Base-by-base conservation (phyloP, 2,888 invertebrate species). In the Seira sanloemensis region DNA sequence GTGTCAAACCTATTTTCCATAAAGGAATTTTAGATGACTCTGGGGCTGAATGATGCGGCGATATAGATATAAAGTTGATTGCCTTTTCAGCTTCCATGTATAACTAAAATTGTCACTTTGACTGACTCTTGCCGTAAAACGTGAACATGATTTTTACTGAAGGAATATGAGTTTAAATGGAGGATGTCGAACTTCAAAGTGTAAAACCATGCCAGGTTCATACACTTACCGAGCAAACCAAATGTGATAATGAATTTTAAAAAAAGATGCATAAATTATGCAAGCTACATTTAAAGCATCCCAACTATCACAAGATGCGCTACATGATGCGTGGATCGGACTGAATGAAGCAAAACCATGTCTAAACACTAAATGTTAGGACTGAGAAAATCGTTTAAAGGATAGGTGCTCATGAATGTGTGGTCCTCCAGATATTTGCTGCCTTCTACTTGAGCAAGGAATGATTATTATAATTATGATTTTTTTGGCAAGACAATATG, bases 131-230 rank as follows among this genome's bases (percentile, higher is more conserved):
- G 12, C 37, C 12, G 12, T 37, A 37, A 37, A 37, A 37, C 12
- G 37, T 37, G 37, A 9, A 12, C 7, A 9, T 5, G 7, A 37
- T 37, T 5, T 9, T 37, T 12, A 37, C 37, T 37, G 37, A n/a
- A 58, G 12, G 4, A 58, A 58, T 18, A n/a, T n/a, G n/a, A 58
- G 58, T 58, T 4, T n/a, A 58, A n/a, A 58, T 9, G n/a, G 9
- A 58, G 7, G n/a, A n/a, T 58, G n/a, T n/a, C n/a, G n/a, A 58
- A 58, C 7, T 58, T 7, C 58, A 77, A 65, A 69, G 84, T 71
- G 78, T 83, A 68, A 78, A 83, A 68, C 77, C 75, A 71, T 83
- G 84, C n/a, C n/a, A n/a, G n/a, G n/a, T n/a, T 84, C 84, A 84
- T 84, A 78, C n/a, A n/a, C n/a, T 75, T 78, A 73, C 46, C 26